phyloP scores from a whole-genome alignment of 2,113 vertebrate genomes.

The Struthio camelus region DNA sequence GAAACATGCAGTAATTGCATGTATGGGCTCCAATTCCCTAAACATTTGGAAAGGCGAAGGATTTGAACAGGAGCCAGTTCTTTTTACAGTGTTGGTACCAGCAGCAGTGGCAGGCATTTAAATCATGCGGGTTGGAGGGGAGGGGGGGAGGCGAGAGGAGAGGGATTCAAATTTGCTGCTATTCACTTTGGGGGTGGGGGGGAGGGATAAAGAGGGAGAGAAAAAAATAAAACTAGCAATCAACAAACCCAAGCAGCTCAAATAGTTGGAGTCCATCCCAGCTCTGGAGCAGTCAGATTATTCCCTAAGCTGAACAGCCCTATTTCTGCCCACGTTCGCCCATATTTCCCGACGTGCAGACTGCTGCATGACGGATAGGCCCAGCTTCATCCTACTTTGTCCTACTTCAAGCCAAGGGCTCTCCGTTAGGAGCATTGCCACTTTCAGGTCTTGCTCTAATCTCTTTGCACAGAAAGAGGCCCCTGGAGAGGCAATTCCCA shows the following conservation, averaged over 20 bases:
- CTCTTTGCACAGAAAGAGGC: neutral
- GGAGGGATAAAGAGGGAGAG: neutral
- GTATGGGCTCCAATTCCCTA: conserved; percentile 66
- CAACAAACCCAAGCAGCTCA: neutral
- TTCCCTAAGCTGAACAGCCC: neutral
- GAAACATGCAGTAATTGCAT: conserved; percentile 54
- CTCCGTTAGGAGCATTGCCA: neutral
- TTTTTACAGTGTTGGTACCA: conserved; percentile 57
- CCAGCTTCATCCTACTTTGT: neutral
- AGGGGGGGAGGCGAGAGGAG: neutral
- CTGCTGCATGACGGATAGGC: too few species aligned
- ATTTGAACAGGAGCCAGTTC: conserved; percentile 62
- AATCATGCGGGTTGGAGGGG: neutral
- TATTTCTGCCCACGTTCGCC: neutral
- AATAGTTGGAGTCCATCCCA: neutral
- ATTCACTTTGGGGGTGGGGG: neutral
- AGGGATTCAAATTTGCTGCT: neutral
- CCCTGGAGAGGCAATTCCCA: neutral
- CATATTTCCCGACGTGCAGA: neutral
- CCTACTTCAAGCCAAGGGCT: neutral
- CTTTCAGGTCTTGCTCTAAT: neutral
- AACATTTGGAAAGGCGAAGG: conserved; percentile 61
- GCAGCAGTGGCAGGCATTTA: conserved; percentile 36
- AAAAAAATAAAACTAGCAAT: neutral
- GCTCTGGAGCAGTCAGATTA: neutral